A percentile compares a stretch with the other conserved stretches of the same genome.
phyloP scores from a whole-genome alignment of 2,888 invertebrate species.

The Cacoxenus indagator region DNA sequence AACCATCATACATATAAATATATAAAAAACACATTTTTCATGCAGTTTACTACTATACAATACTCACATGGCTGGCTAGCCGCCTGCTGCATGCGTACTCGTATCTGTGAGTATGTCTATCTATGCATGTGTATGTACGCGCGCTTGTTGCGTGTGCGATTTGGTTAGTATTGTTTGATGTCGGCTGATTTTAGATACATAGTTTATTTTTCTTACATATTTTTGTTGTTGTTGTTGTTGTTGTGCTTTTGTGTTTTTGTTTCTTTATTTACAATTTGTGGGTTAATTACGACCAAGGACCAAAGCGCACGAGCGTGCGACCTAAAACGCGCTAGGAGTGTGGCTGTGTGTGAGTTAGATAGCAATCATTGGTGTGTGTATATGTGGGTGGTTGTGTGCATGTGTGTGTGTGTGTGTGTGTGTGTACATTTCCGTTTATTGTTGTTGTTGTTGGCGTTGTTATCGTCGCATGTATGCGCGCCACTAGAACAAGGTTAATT shows the following conservation, averaged over 20 bases:
- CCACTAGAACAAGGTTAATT: conserved; percentile 57
- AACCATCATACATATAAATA: too few species aligned
- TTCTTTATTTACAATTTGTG: conserved; percentile 48
- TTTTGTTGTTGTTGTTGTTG: neutral
- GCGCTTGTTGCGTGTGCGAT: neutral
- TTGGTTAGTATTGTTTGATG: neutral
- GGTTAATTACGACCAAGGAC: conserved; percentile 63
- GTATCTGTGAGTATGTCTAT: neutral
- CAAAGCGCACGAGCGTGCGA: conserved; percentile 35
- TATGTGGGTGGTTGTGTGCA: conserved; percentile 5
- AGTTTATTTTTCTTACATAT: neutral
- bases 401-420: conserved; percentile 32
- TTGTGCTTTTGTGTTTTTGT: conserved; percentile 7
- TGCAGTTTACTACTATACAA: too few species aligned
- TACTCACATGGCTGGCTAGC: too few species aligned
- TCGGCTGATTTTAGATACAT: neutral
- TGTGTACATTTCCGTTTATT: conserved; percentile 50
- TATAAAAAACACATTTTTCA: too few species aligned
- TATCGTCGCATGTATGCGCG: conserved; percentile 13
- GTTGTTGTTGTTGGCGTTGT: conserved; percentile 27
- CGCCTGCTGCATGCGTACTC: too few species aligned
- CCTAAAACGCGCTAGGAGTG: conserved; percentile 43
- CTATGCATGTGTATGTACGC: neutral
- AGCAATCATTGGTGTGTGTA: neutral
- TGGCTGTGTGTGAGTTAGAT: conserved; percentile 19